Conservation (phyloP, 2,888 invertebrate genomes). For the Allolobophora icterica region DNA sequence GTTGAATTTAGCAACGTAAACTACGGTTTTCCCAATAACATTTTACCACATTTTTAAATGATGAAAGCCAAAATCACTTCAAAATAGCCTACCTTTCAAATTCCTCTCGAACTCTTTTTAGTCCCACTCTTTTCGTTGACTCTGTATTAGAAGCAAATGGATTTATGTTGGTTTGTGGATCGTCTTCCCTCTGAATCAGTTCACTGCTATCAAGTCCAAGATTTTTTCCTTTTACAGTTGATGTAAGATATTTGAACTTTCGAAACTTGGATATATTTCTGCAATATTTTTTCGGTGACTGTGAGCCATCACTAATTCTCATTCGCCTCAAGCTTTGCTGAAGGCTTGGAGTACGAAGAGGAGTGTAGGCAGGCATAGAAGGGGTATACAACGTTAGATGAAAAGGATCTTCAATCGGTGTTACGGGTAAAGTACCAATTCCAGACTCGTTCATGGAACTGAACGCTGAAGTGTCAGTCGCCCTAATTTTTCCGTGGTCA, state of each 20-base stretch:
- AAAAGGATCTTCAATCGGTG: slow-evolving; percentile 39
- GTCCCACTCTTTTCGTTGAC: slow-evolving; percentile 71
- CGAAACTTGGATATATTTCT: slow-evolving; percentile 5
- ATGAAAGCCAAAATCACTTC: neutral
- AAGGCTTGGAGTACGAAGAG: slow-evolving; percentile 4
- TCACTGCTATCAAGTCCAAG: neutral
- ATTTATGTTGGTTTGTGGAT: slow-evolving; percentile 74
- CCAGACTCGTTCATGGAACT: slow-evolving; percentile 31
- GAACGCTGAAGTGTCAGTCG: neutral
- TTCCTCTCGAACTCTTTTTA: slow-evolving; percentile 74
- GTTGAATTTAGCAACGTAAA: too few species aligned
- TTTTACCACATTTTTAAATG: neutral
- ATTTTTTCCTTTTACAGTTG: slow-evolving; percentile 62
- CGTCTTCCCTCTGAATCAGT: neutral
- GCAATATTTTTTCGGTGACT: slow-evolving; percentile 38
- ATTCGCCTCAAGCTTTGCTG: slow-evolving; percentile 35
- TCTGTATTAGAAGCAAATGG: slow-evolving; percentile 71
- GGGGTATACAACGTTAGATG: slow-evolving; percentile 4
- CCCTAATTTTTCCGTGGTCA: slow-evolving; percentile 1
- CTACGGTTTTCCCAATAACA: too few species aligned
- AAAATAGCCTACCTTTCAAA: slow-evolving; percentile 44
- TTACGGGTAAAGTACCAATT: slow-evolving; percentile 20
- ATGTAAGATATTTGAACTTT: slow-evolving; percentile 23
- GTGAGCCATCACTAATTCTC: slow-evolving; percentile 26
- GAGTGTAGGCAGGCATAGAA: neutral